Percentiles rank a stretch among this genome's conserved stretches.
Conservation (phyloP, 2,113 vertebrate species). For the Phylloscopus trochiloides region DNA sequence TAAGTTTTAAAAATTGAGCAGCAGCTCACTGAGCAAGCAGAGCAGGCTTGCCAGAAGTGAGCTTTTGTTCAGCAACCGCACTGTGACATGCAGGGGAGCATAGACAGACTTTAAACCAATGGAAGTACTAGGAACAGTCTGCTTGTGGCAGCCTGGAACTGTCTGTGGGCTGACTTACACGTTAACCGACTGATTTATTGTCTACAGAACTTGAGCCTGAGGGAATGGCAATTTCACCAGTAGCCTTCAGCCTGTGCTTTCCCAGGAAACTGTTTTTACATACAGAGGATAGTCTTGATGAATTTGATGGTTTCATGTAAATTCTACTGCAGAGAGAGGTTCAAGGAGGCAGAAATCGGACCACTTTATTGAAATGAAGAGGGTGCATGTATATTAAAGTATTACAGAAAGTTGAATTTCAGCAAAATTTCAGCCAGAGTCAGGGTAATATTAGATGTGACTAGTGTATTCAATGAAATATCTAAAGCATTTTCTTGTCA, state of each 20-base stretch:
- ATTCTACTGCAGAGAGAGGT: not conserved
- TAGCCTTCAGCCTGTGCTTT: not conserved
- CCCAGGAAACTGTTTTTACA: not conserved
- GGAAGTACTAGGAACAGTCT: not conserved
- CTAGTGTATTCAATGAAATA: not conserved
- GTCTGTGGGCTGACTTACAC: not conserved
- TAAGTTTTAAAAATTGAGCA: not conserved
- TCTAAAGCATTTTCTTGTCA: not conserved
- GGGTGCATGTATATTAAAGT: not conserved
- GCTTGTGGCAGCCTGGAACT: not conserved
- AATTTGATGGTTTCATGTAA: not conserved
- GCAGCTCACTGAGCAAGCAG: not conserved
- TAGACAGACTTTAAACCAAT: not conserved
- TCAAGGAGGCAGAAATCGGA: not conserved
- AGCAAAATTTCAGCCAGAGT: not conserved
- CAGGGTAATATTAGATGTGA: not conserved
- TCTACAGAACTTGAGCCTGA: not conserved
- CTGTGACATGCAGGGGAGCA: not conserved
- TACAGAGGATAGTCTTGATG: not conserved
- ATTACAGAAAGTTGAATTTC: not conserved
- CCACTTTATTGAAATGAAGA: not conserved
- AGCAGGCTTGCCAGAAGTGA: not conserved
- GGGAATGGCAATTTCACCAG: not conserved
- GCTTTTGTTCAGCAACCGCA: not conserved
- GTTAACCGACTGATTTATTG: not conserved